phyloP scores from a whole-genome alignment of 2,888 invertebrate species.

The Therioaphis trifolii region DNA sequence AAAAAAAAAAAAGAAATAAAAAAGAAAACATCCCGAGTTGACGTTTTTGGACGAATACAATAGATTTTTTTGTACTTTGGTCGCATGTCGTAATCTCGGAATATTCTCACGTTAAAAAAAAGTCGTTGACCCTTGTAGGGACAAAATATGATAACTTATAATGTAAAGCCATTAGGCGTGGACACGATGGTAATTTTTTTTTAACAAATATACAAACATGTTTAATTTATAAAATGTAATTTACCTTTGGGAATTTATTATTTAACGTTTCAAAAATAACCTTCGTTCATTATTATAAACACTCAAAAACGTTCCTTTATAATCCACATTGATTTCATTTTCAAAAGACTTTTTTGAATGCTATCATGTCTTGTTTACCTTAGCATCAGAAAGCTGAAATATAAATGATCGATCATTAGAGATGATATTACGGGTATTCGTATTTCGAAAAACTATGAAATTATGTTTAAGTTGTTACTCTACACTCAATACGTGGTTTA shows the following conservation, averaged over 20 bases:
- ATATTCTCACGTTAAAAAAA: conserved; percentile 46
- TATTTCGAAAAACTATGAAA: too few species aligned
- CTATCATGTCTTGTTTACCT: too few species aligned
- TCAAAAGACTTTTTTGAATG: too few species aligned
- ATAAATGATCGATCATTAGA: too few species aligned
- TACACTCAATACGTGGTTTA: too few species aligned
- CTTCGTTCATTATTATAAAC: neutral
- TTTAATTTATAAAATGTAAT: neutral
- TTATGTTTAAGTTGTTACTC: too few species aligned
- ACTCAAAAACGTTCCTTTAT: too few species aligned
- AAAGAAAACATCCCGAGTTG: conserved; percentile 6
- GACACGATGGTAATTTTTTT: neutral
- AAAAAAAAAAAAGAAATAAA: neutral
- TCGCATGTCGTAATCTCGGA: conserved; percentile 12
- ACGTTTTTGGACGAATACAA: conserved; percentile 33
- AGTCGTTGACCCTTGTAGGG: neutral
- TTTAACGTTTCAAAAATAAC: neutral
- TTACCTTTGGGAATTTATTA: neutral
- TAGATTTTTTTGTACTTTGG: conserved; percentile 10
- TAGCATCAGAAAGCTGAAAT: too few species aligned
- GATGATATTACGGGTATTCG: too few species aligned
- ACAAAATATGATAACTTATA: neutral
- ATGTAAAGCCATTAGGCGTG: conserved; percentile 28
- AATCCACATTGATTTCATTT: too few species aligned
- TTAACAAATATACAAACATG: neutral